Conservation (phyloP, 2,888 invertebrate genomes). For the Dilophus febrilis region DNA sequence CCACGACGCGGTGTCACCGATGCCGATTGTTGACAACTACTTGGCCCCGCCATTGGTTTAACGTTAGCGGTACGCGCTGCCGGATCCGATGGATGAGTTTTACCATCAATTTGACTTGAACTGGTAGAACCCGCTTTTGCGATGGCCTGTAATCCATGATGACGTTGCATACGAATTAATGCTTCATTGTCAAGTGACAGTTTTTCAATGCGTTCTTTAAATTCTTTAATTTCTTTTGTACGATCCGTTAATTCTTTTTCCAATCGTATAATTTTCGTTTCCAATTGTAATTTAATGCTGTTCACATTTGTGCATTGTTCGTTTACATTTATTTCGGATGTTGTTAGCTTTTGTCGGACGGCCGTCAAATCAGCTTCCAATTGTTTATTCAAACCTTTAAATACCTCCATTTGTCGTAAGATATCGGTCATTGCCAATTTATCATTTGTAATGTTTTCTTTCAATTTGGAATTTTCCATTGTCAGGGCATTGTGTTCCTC, state of each 20-base stretch:
- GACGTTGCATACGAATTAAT: constrained; percentile 54
- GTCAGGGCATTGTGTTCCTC: constrained; percentile 38
- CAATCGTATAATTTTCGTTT: constrained; percentile 46
- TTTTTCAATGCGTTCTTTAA: constrained; percentile 33
- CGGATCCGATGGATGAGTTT: constrained; percentile 37
- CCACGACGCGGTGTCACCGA: constrained; percentile 51
- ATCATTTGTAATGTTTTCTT: constrained; percentile 49
- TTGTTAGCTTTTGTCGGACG: too few species aligned
- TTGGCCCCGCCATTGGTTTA: constrained; percentile 73
- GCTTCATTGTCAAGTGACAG: constrained; percentile 47
- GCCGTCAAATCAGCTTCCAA: constrained; percentile 40
- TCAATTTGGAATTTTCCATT: constrained; percentile 45
- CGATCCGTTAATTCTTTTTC: constrained; percentile 56
- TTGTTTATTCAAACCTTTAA: constrained; percentile 50
- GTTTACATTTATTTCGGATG: constrained; percentile 37
- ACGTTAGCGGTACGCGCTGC: constrained; percentile 76
- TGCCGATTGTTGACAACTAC: constrained; percentile 27
- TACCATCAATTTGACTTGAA: constrained; percentile 43
- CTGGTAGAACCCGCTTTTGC: constrained; percentile 47
- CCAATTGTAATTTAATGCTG: constrained; percentile 50
- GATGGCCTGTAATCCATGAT: constrained; percentile 41
- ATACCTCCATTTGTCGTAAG: constrained; percentile 51
- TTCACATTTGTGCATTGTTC: constrained; percentile 40
- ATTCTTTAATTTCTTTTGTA: constrained; percentile 41
- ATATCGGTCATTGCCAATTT: constrained; percentile 60